phyloP scores from a whole-genome alignment of 2,113 vertebrate genomes.

The Zosterops hypoxanthus region DNA sequence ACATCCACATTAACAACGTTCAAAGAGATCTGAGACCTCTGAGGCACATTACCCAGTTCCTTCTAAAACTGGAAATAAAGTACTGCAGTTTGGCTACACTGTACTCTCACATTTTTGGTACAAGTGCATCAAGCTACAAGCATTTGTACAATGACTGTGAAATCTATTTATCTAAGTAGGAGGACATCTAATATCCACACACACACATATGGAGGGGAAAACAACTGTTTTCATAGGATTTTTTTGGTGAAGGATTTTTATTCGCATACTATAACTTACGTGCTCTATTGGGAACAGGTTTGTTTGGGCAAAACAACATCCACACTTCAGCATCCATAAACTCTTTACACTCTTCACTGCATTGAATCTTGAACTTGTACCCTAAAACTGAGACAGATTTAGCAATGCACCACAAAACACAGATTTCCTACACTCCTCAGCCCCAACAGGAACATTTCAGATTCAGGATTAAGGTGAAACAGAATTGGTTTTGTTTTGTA shows the following conservation, averaged over 20 bases:
- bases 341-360: not conserved
- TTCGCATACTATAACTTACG: not conserved
- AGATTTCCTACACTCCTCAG: not conserved
- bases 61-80: not conserved
- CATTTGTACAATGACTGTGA: not conserved
- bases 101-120: not conserved
- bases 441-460: rapidly evolving
- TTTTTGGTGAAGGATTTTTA: not conserved
- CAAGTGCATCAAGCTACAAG: not conserved
- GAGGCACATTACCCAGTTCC: not conserved
- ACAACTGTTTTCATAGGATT: not conserved
- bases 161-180: not conserved
- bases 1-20: not conserved
- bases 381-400: not conserved
- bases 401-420: not conserved
- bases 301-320: not conserved
- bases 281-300: not conserved
- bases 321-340: not conserved
- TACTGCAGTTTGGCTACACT: not conserved
- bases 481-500: not conserved
- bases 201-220: not conserved
- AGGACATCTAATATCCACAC: not conserved
- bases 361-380: not conserved
- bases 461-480: not conserved
- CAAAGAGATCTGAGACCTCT: not conserved